Percentiles rank a stretch among this genome's conserved stretches.
Conservation (phyloP, 1,140 invertebrate genomes). For the Pararge aegeria region DNA sequence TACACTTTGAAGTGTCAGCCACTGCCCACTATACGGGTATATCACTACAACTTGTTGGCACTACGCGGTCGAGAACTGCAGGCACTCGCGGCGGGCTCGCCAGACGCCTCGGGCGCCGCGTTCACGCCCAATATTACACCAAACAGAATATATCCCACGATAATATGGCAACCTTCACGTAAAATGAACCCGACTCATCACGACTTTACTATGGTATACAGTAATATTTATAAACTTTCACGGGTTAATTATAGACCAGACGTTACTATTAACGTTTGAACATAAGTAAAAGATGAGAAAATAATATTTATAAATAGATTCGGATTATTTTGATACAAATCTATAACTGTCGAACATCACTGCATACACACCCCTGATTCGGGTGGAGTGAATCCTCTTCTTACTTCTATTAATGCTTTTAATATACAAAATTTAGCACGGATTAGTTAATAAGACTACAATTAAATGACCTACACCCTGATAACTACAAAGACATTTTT, state of each 20-base stretch:
- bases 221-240: slow-evolving; percentile 80
- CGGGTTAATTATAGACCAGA: slow-evolving; percentile 77
- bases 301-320: slow-evolving; percentile 81
- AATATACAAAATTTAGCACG: slow-evolving; percentile 70
- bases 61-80: slow-evolving; percentile 17
- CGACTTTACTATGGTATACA: slow-evolving; percentile 64
- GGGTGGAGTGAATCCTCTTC: slow-evolving; percentile 74
- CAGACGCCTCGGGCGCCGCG: slow-evolving; percentile 27
- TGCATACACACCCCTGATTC: slow-evolving; percentile 77
- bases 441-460: slow-evolving; percentile 66
- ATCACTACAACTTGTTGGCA: slow-evolving; percentile 3
- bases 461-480: slow-evolving; percentile 77
- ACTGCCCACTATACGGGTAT: slow-evolving; percentile 17
- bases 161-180: slow-evolving; percentile 78
- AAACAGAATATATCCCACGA: slow-evolving; percentile 58
- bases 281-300: slow-evolving; percentile 79
- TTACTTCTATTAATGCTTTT: slow-evolving; percentile 58
- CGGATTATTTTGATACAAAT: slow-evolving; percentile 79
- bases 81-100: slow-evolving; percentile 32
- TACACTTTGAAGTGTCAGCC: slow-evolving; percentile 37
- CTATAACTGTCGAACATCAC: slow-evolving; percentile 72
- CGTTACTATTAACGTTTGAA: slow-evolving; percentile 79
- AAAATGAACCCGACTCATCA: slow-evolving; percentile 56
- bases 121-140: slow-evolving; percentile 64
- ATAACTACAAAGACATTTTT: slow-evolving; percentile 79